Conservation (phyloP, 1,140 invertebrate species). For the Drosophila tani region DNA sequence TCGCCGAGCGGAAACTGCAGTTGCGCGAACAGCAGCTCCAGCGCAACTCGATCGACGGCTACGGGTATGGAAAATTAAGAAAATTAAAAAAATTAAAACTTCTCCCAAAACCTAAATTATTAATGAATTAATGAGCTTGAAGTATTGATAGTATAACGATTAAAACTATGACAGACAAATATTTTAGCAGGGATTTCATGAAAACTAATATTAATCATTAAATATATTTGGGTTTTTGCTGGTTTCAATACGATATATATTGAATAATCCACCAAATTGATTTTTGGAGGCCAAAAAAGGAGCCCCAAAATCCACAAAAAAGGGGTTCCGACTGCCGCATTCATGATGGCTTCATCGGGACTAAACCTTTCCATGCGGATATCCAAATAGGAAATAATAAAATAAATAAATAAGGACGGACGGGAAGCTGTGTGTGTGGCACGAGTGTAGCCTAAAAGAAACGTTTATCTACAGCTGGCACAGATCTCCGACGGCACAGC, state of each 20-base stretch:
- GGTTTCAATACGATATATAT: too few relatives aligned
- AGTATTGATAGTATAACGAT: too few relatives aligned
- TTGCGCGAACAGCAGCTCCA: constrained; percentile 71
- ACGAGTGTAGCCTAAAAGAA: constrained; percentile 14
- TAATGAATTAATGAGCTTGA: too few relatives aligned
- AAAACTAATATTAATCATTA: too few relatives aligned
- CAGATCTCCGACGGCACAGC: constrained; percentile 17
- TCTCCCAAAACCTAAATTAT: too few relatives aligned
- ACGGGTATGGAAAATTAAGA: constrained; percentile 53
- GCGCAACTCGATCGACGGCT: constrained; percentile 77
- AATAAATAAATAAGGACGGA: constrained; percentile 19
- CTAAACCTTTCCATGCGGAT: constrained; percentile 1
- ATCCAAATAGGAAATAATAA: constrained; percentile 20
- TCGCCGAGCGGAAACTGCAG: constrained; percentile 78
- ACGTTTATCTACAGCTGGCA: constrained; percentile 39
- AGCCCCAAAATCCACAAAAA: neutral
- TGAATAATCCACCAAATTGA: neutral
- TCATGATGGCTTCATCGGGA: constrained; percentile 17
- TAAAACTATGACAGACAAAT: too few relatives aligned
- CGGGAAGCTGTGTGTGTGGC: constrained; percentile 24
- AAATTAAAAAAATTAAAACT: neutral
- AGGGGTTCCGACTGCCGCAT: constrained; percentile 11
- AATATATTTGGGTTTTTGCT: too few relatives aligned
- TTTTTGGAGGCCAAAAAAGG: too few relatives aligned
- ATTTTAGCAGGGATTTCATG: too few relatives aligned